Conservation (phyloP, 2,797 vertebrate species). For the Myotis myotis region DNA sequence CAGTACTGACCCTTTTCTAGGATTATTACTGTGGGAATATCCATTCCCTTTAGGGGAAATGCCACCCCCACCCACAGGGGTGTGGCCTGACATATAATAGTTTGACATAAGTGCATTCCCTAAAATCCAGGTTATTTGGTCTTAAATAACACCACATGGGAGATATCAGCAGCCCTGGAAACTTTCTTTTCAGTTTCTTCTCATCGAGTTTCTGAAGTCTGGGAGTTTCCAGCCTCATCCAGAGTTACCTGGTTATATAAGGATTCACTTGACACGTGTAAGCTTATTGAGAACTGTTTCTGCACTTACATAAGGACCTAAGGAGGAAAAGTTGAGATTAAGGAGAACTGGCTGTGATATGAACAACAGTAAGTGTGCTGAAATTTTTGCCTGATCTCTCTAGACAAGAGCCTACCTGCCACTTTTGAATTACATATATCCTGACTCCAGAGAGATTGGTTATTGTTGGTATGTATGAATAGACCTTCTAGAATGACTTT, state of each 20-base stretch:
- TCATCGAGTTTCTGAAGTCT: slow-evolving; percentile 22
- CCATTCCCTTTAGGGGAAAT: slow-evolving; percentile 42
- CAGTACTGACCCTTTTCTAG: slow-evolving; percentile 3
- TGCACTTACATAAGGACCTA: background rate
- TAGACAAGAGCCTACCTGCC: background rate
- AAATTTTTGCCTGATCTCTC: background rate
- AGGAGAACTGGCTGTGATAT: slow-evolving; percentile 30
- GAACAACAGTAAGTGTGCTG: background rate
- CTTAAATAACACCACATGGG: slow-evolving; percentile 61
- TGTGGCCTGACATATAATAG: slow-evolving; percentile 38
- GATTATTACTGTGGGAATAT: slow-evolving; percentile 39
- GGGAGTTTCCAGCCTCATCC: background rate
- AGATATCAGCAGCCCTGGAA: background rate
- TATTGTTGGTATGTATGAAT: background rate
- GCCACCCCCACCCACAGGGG: background rate
- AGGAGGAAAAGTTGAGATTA: background rate
- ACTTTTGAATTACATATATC: background rate
- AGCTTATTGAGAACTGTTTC: background rate
- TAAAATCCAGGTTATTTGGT: slow-evolving; percentile 49
- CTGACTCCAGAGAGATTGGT: background rate
- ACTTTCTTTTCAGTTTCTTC: slow-evolving; percentile 36
- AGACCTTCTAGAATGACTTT: background rate
- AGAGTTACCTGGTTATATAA: slow-evolving; percentile 18
- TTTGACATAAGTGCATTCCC: slow-evolving; percentile 41
- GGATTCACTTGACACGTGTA: background rate